Conservation (phyloP, 2,888 invertebrate species). For the Aproaerema taeniolella region DNA sequence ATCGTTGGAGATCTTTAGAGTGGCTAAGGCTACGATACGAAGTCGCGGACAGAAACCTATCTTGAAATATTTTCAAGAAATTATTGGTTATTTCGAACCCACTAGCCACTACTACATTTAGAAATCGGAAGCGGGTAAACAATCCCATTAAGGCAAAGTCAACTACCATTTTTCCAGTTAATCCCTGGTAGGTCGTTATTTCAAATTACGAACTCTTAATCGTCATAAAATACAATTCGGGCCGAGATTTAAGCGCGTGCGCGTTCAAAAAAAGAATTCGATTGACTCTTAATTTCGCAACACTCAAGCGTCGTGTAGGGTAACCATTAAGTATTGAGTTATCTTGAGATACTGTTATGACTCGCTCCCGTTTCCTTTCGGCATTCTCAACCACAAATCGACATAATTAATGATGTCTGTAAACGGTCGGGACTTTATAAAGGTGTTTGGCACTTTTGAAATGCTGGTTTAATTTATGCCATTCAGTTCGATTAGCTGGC, state of each 20-base stretch:
- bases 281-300: slow-evolving; percentile 51
- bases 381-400: slow-evolving; percentile 26
- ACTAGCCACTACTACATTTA: background rate
- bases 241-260: slow-evolving; percentile 38
- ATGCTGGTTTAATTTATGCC: background rate
- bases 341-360: slow-evolving; percentile 38
- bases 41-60: too few species aligned
- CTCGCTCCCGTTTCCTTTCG: slow-evolving; percentile 24
- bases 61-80: too few species aligned
- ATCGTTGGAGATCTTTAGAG: too few species aligned
- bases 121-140: background rate
- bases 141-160: background rate
- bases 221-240: slow-evolving; percentile 41
- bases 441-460: slow-evolving; percentile 6
- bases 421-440: slow-evolving; percentile 27
- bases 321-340: slow-evolving; percentile 40
- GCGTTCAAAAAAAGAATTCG: slow-evolving; percentile 38
- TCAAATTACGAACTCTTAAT: slow-evolving; percentile 33
- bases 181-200: slow-evolving; percentile 16
- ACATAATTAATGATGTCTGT: slow-evolving; percentile 32
- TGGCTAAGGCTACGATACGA: too few species aligned
- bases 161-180: background rate
- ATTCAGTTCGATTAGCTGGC: too few species aligned
- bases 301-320: slow-evolving; percentile 45
- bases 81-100: too few species aligned